Percentiles rank a stretch among this genome's conserved stretches.
phyloP scores from a whole-genome alignment of 2,113 vertebrate genomes.

The Oryzias javanicus region DNA sequence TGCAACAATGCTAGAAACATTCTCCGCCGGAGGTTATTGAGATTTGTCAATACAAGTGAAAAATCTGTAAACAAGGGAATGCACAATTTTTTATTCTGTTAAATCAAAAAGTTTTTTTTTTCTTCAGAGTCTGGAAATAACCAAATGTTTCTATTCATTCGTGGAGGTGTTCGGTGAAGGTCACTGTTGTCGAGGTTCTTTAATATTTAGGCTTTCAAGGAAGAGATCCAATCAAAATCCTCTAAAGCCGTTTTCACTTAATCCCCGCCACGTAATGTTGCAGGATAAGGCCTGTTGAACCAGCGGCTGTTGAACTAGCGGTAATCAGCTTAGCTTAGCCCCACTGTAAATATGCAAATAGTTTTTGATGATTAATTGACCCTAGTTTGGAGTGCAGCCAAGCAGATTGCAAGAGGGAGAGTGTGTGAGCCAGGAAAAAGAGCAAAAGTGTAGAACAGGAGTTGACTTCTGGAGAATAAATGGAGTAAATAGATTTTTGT shows the following conservation, averaged over 20 bases:
- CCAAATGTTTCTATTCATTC: slow-evolving; percentile 7
- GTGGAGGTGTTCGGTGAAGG: slow-evolving; percentile 49
- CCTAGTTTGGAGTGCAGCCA: slow-evolving; percentile 59
- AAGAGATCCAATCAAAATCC: slow-evolving; percentile 61
- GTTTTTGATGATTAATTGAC: slow-evolving; percentile 77
- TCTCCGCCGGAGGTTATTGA: too few species aligned
- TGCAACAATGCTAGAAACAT: too few species aligned
- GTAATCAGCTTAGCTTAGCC: slow-evolving; percentile 71
- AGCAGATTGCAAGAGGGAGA: slow-evolving; percentile 25
- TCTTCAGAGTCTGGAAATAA: too few species aligned
- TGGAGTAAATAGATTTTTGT: slow-evolving; percentile 15
- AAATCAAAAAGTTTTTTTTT: too few species aligned
- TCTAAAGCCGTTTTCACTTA: slow-evolving; percentile 54
- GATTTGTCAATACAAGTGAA: too few species aligned
- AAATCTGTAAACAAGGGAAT: too few species aligned
- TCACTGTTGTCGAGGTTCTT: slow-evolving; percentile 30
- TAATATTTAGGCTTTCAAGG: slow-evolving; percentile 54
- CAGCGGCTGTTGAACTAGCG: slow-evolving; percentile 56
- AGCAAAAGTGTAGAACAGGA: slow-evolving; percentile 9
- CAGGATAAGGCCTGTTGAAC: slow-evolving; percentile 65
- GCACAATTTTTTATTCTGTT: too few species aligned
- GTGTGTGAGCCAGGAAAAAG: slow-evolving; percentile 6
- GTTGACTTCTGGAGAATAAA: slow-evolving; percentile 17
- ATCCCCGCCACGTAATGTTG: slow-evolving; percentile 69
- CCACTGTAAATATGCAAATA: slow-evolving; percentile 74